A percentile compares a stretch with the other conserved stretches of the same genome.
These are phyloP conservation scores for Zoanthus solanderi DNA, from an alignment of 92 coral and sea anemone genomes.

Conservation along the genomic window DNA sequence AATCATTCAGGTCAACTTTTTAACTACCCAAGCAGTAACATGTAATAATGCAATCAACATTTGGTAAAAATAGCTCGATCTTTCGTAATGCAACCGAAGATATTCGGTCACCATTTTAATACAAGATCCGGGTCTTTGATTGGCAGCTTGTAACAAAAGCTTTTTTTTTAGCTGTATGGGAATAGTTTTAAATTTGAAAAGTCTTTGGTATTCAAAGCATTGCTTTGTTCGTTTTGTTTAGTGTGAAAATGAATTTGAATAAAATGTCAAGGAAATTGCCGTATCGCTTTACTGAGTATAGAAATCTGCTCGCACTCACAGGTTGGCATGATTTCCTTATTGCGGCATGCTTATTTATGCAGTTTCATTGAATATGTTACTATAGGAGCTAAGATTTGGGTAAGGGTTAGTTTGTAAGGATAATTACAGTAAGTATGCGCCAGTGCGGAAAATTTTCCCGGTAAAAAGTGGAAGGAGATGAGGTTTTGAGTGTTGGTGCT, in stretches of 20 bases:
- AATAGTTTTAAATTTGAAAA: not conserved
- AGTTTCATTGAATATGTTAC: no score
- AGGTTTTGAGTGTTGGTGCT: no score
- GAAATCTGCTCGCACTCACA: no score
- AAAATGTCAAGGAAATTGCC: not conserved
- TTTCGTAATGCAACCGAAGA: not conserved
- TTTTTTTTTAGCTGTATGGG: not conserved
- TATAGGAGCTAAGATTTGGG: no score
- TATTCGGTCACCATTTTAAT: not conserved
- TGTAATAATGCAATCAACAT: not conserved
- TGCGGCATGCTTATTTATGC: no score
- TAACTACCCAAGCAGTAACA: not conserved
- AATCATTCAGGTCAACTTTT: conserved; percentile 12
- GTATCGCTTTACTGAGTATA: no score
- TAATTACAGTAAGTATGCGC: no score
- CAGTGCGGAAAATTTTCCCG: no score
- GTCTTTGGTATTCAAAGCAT: not conserved
- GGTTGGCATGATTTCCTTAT: no score
- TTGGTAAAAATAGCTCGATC: not conserved
- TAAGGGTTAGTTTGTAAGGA: no score
- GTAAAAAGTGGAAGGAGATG: no score
- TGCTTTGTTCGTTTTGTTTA: not conserved
- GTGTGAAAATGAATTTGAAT: not conserved
- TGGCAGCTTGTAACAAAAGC: not conserved
- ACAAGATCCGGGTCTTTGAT: not conserved